Evolutionary conservation across 2,888 invertebrate species (phyloP), one percentile per base, ranked within the genome.

Genomic region (Dorcus parallelipipedus): DNA sequence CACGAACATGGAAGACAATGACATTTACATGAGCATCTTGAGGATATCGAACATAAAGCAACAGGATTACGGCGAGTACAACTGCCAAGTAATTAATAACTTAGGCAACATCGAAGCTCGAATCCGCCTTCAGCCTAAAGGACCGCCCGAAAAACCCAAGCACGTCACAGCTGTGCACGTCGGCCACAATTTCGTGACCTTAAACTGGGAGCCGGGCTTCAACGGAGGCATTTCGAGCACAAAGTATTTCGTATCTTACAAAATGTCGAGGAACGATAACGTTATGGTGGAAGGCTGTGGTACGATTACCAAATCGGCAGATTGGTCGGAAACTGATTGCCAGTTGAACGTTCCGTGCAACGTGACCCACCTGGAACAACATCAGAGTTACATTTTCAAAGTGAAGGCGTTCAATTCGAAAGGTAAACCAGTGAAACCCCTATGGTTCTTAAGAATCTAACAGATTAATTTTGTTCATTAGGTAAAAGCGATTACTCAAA

Each of bases 31-130:
- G 3, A 93, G 92, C 58, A 83, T 91, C 1, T 78, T 95, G 39
- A 84, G 78, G 71, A 81, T 95, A 65, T 86, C 87, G 53, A 86
- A 88, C 59, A 84, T 95, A 10, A 86, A 88, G 48, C 85, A 88
- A n/a, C 84, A 88, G 53, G 94, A 95, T 73, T 95, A 95, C 71
- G 96, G 96, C 0, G 93, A 94, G 58, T 97, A 95, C 78, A 90
- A 88, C 55, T 97, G 97, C 72, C 86, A 90, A 64, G 93, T 93
- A 5, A 87, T 88, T 14, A 97, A 97, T 74, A 84, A 86, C 2
- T 80, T 94, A 58, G 95, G 95, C 10, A 88, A 82, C 52, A 87
- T 88, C 42, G 84, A 86, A 8, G 88, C 90, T 0, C 86, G 85
- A 60, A 93, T 95, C 51, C 83, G 86, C 7, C 76, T 95, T 43